Base-by-base conservation (phyloP, 2,797 vertebrate species). In the Gobio occitaniae region DNA sequence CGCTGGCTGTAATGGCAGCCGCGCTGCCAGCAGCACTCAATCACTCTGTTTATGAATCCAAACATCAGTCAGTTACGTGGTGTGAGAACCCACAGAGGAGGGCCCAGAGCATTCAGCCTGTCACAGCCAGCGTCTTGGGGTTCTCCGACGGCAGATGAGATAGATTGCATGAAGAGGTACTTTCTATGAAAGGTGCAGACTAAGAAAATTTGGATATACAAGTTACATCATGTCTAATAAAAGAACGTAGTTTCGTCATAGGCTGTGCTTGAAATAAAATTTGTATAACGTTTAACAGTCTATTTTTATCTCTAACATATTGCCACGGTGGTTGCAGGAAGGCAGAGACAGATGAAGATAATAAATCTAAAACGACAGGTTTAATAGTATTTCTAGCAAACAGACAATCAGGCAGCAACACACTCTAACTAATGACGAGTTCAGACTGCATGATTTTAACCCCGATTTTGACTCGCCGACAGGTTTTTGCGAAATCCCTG, bases 1-100 rank as follows among this genome's bases (percentile, higher is more conserved):
- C 88, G 89, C 90, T 93, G 92, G 91, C 89, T 88, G 88, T 76
- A 89, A 90, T 94, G 93, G 93, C 94, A 94, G 93, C 92, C 86
- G 92, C 91, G 92, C 91, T 93, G 94, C 92, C 92, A 94, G 93
- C 91, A 92, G 89, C 92, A 92, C 89, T 94, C 93, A 93, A 93
- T 93, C 90, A 92, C 86, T 90, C 89, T 75, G 91, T 90, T 94
- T 91, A 93, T 93, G 92, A 92, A 93, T 91, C 90, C 59, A 82
- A 94, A 92, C 91, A 91, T 93, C 92, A 92, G 92, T 94, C 90
- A 85, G 89, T 91, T 80, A 88, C 87, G 90, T 91, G 88, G 90
- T 83, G 76, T 54, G 83, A 88, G 90, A 92, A 90, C 91, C 89
- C 92, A 90, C 88, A 88, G 90, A 69, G 85, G 91, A 90, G 91